Percentiles rank a stretch among this genome's conserved stretches.
Evolutionary conservation across 2,113 vertebrate species (phyloP).

Genomic region (Xiphophorus couchianus): DNA sequence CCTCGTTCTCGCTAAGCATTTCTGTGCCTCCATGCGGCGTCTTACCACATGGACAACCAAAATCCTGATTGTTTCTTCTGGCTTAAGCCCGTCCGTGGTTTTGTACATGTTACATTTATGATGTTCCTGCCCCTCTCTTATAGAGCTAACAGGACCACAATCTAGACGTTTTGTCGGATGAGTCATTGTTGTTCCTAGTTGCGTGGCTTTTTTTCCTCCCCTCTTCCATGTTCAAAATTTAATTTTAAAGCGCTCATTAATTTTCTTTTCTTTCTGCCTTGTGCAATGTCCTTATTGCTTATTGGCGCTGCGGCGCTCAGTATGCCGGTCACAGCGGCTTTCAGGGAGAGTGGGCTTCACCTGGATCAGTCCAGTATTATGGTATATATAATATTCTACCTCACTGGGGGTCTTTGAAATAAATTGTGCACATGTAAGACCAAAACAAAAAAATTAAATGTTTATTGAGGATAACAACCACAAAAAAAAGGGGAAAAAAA

Average conservation of each 20-base stretch:
- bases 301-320: conserved; percentile 30
- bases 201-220: neutral
- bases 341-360: conserved; percentile 26
- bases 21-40: neutral
- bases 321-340: conserved; percentile 37
- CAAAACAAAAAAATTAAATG: conserved; percentile 45
- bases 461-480: conserved; percentile 6
- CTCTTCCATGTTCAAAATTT: conserved; percentile 34
- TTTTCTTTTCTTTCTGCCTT: conserved; percentile 26
- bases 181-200: conserved; percentile 52
- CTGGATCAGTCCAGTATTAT: conserved; percentile 26
- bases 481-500: conserved; percentile 1
- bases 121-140: conserved; percentile 6
- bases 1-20: conserved; percentile 9
- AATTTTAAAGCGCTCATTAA: conserved; percentile 50
- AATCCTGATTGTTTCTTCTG: conserved; percentile 19
- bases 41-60: conserved; percentile 5
- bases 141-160: conserved; percentile 10
- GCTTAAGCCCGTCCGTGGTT: conserved; percentile 18
- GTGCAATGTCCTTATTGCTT: conserved; percentile 18
- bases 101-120: conserved; percentile 5
- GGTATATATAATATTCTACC: conserved; percentile 37
- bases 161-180: conserved; percentile 41
- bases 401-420: conserved; percentile 40
- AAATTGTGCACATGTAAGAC: conserved; percentile 30